Conservation (phyloP, 2,888 invertebrate species). For the Drosophila demipolita region DNA sequence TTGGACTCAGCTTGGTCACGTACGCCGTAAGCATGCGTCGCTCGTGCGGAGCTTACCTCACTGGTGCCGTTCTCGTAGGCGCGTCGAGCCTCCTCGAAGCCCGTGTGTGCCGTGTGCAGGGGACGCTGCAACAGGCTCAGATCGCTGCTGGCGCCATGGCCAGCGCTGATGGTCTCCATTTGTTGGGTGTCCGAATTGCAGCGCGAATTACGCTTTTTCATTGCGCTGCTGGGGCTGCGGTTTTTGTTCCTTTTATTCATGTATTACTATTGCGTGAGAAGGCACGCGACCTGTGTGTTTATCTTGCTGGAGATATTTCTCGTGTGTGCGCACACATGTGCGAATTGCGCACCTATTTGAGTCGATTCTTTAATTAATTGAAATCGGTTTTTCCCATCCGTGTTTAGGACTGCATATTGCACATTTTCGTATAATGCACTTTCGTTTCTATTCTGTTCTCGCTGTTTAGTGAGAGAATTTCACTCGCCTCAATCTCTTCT, state of each 20-base stretch:
- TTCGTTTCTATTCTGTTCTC: slow-evolving; percentile 45
- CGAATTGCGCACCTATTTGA: slow-evolving; percentile 24
- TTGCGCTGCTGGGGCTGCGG: slow-evolving; percentile 20
- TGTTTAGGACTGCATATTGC: slow-evolving; percentile 69
- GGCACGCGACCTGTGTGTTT: slow-evolving; percentile 6
- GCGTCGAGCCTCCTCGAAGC: slow-evolving; percentile 89
- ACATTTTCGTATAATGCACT: slow-evolving; percentile 55
- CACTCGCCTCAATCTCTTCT: slow-evolving; percentile 31
- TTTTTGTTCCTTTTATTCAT: background rate
- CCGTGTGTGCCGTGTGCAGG: slow-evolving; percentile 89
- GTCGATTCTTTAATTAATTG: slow-evolving; percentile 11
- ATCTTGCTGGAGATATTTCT: slow-evolving; percentile 9
- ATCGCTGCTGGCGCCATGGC: slow-evolving; percentile 86
- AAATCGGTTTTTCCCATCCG: slow-evolving; percentile 32
- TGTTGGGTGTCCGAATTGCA: slow-evolving; percentile 66
- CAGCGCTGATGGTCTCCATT: slow-evolving; percentile 81
- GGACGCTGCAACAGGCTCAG: slow-evolving; percentile 88
- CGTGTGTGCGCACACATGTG: slow-evolving; percentile 25
- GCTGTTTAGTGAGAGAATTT: slow-evolving; percentile 28
- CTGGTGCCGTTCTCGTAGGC: slow-evolving; percentile 91
- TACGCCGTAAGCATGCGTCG: slow-evolving; percentile 49
- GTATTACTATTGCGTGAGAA: slow-evolving; percentile 2
- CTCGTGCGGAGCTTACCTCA: slow-evolving; percentile 87
- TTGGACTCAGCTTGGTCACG: slow-evolving; percentile 56
- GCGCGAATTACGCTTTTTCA: slow-evolving; percentile 72